These are phyloP conservation scores for Escarpia spicata DNA, from an alignment of 2,888 invertebrate species.

Conservation along the genomic window DNA sequence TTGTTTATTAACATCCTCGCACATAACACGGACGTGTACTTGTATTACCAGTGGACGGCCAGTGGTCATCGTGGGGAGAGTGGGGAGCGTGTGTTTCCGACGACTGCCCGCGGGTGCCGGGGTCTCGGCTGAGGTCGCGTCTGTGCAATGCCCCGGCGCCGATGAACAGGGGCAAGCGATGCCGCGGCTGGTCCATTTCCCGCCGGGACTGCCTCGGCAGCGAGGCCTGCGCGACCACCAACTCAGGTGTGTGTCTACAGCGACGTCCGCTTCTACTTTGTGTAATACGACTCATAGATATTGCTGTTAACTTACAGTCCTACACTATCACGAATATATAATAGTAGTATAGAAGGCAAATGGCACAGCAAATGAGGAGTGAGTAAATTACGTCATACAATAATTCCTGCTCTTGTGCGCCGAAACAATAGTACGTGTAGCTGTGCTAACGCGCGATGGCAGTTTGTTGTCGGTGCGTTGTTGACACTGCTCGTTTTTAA, in stretches of 20 bases:
- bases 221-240: background rate
- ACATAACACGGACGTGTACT: background rate
- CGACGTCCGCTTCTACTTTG: too few relatives aligned
- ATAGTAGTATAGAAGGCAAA: too few relatives aligned
- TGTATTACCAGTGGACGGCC: slow-evolving; percentile 52
- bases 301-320: too few relatives aligned
- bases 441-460: too few relatives aligned
- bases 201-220: background rate
- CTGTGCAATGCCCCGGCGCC: slow-evolving; percentile 56
- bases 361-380: too few relatives aligned
- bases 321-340: too few relatives aligned
- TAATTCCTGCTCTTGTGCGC: too few relatives aligned
- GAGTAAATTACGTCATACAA: too few relatives aligned
- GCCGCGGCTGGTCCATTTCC: background rate
- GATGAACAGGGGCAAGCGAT: background rate
- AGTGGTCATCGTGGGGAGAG: slow-evolving; percentile 56
- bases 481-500: background rate
- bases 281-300: too few relatives aligned
- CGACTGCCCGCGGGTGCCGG: slow-evolving; percentile 48
- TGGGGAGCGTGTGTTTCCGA: slow-evolving; percentile 53
- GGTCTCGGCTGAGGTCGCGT: slow-evolving; percentile 50
- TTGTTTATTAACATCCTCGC: background rate
- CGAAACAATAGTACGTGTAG: too few relatives aligned
- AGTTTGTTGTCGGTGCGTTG: background rate
- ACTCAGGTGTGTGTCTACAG: background rate